These are phyloP conservation scores for Parthenolecanium corni DNA, from an alignment of 2,888 invertebrate species.

Conservation along the genomic window DNA sequence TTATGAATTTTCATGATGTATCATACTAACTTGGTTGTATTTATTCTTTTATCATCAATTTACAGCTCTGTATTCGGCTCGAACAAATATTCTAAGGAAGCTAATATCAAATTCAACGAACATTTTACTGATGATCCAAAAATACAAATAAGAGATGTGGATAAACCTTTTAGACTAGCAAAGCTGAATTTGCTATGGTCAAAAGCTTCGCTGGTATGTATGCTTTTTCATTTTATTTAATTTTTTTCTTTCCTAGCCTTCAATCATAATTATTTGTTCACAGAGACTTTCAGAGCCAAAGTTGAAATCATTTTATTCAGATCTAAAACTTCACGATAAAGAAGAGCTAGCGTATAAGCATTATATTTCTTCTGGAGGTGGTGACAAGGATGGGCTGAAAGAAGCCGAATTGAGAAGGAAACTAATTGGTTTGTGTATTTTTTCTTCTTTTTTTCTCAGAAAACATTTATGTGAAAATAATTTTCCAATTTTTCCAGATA, in stretches of 20 bases:
- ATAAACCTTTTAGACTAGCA: conserved; percentile 79
- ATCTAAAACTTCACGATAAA: conserved; percentile 83
- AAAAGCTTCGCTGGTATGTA: conserved; percentile 73
- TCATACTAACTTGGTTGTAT: too few relatives aligned
- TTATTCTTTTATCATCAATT: not conserved
- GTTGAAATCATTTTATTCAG: conserved; percentile 73
- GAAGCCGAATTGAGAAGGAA: conserved; percentile 70
- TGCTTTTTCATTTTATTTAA: not conserved
- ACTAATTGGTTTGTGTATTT: conserved; percentile 47
- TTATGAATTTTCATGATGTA: too few relatives aligned
- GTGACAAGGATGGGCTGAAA: conserved; percentile 74
- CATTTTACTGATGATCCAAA: conserved; percentile 35
- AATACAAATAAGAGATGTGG: conserved; percentile 55
- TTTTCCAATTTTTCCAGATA: conserved; percentile 39
- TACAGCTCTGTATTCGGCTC: not conserved
- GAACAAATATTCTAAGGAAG: conserved; percentile 24
- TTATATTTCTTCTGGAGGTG: conserved; percentile 62
- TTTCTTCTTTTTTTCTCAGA: not conserved
- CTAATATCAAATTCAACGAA: conserved; percentile 15
- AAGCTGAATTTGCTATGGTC: conserved; percentile 81
- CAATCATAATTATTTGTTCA: not conserved
- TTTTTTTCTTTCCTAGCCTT: not conserved
- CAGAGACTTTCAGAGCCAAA: conserved; percentile 73
- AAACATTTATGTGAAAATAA: not conserved
- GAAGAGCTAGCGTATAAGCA: conserved; percentile 77